Evolutionary conservation across 2,888 invertebrate genomes (phyloP), one percentile per base, ranked within the genome.

Genomic region (Oegoconia quadripuncta): DNA sequence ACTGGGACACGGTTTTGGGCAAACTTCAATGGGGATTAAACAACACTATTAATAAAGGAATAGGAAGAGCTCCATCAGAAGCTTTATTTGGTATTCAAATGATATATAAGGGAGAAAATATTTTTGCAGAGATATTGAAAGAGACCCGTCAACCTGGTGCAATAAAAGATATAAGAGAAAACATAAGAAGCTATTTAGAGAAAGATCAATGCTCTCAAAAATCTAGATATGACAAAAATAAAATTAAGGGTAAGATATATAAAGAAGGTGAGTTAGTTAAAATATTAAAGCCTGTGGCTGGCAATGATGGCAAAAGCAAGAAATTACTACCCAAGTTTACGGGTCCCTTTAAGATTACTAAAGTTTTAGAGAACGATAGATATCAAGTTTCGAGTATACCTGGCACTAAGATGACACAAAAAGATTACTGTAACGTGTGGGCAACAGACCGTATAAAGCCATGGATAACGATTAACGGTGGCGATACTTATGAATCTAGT

Each of bases 21-120:
- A 44, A 42, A 34, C 1, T 50, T 6, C 46, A 50, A 33, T 44
- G 46, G 44, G 50, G 50, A 1, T 11, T 50, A 2, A 47, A 50
- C 11, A 48, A 46, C 12, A 46, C n/a, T n/a, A n/a, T n/a, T n/a
- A n/a, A n/a, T n/a, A n/a, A n/a, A n/a, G n/a, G n/a, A n/a, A n/a
- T n/a, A 3, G 39, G 37, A 1, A 42, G 37, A 27, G 16, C 42
- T 3, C 41, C 44, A 2, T 28, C 47, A 5, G 47, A 48, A 30
- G 37, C 39, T 2, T 17, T 46, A 2, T 46, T 46, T 37, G 38
- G 46, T 1, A 34, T 27, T 12, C 30, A 27, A 13, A 25, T 33
- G 16, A 7, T 37, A 2, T 36, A 37, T 37, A 41, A 27, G 20
- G 41, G 44, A 5, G 38, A 46, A 13, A 41, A 36, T 12, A 38